Base-by-base conservation (phyloP, 1,140 invertebrate species). In the Globodera rostochiensis region DNA sequence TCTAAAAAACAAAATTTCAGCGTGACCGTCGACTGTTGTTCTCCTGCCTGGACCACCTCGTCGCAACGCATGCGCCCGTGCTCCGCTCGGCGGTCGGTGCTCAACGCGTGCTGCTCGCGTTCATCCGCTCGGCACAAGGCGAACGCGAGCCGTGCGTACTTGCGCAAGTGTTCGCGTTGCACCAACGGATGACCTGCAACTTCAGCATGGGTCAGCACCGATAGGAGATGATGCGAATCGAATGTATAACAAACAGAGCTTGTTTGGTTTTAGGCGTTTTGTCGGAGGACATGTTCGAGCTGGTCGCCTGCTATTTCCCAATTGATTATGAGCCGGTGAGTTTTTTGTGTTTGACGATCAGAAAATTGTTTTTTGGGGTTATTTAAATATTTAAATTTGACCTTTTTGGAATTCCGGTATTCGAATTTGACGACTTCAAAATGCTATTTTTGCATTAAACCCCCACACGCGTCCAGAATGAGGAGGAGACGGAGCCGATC, bases 241-340 rank as follows among this genome's bases (percentile, higher is more conserved):
- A 36, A 36, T 36, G 36, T 36, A 1, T n/a, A 25, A 25, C 25
- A 25, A 36, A 36, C 36, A 36, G 36, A 36, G 1, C 25, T 25
- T 25, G 36, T 36, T 36, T 80, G 21, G 25, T 78, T 82, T 50
- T 69, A 84, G 82, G 80, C 25, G 50, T 70, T 15, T 15, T 83
- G 3, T 47, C 70, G 21, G 86, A 86, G 77, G 86, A 86, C 66
- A 84, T 86, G 81, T 86, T 86, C 75, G 86, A 86, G 67, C 78
- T 83, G 19, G 77, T 87, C 21, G 86, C 86, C 53, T 85, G 84
- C 67, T 86, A 86, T 74, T 86, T 74, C 67, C 86, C 86, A n/a
- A 79, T 86, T 15, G 86, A 86, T 25, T 86, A 85, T 67, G 82
- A 83, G 60, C 86, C 86, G 53, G 86, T 83, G 25, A 64, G 70